Conservation (phyloP, 2,113 vertebrate genomes). For the Poecile atricapillus region DNA sequence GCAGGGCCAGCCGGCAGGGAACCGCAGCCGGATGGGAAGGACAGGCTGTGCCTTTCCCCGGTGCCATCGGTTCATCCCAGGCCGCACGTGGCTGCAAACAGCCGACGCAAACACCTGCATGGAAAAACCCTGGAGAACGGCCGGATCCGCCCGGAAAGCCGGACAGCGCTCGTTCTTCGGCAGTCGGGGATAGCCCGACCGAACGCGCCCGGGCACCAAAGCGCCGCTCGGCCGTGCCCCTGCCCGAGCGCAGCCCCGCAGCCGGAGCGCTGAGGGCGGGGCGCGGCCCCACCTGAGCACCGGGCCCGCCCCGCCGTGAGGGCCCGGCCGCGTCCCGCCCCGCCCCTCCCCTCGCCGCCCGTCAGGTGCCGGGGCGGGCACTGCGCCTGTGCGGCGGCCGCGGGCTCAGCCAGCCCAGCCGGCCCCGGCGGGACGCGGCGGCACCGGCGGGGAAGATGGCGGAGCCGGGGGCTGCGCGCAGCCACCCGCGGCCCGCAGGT, state of each 20-base stretch:
- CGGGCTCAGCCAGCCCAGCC: no score
- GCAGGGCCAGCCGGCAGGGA: no score
- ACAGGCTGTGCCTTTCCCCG: no score
- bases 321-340: background rate
- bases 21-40: rapidly evolving
- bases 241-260: background rate
- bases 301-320: background rate
- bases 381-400: no score
- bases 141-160: background rate
- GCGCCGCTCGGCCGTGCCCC: no score
- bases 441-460: conserved; percentile 28
- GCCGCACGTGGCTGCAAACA: rapidly evolving
- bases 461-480: conserved; percentile 33
- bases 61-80: rapidly evolving
- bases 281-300: background rate
- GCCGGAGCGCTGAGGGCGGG: background rate
- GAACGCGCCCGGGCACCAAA: rapidly evolving
- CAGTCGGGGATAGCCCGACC: rapidly evolving
- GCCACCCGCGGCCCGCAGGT: conserved; percentile 61
- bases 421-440: background rate
- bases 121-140: background rate
- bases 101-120: background rate
- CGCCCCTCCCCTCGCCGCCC: background rate
- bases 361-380: no score
- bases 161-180: rapidly evolving